These are phyloP conservation scores for Lepidocolaptes lacrymiger DNA, from an alignment of 2,797 vertebrate species.

Conservation along the genomic window DNA sequence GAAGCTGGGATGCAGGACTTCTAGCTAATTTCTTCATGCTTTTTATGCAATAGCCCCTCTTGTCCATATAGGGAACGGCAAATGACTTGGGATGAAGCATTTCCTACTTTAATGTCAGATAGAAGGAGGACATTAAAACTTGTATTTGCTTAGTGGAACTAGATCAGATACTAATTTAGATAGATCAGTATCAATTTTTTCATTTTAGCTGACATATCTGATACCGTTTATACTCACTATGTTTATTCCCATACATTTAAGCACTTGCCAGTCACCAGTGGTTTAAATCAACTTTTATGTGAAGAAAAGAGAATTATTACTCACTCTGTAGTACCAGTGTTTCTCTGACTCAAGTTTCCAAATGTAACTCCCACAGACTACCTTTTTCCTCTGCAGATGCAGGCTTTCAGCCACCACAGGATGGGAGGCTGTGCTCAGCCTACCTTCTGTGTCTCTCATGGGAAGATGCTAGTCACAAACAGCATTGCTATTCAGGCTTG, in stretches of 20 bases:
- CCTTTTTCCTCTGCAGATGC: background rate
- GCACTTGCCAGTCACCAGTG: background rate
- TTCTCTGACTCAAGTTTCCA: background rate
- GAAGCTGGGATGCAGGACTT: background rate
- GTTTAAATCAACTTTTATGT: background rate
- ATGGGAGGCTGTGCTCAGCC: background rate
- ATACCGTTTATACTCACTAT: background rate
- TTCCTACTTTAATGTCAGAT: background rate
- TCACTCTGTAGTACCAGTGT: background rate
- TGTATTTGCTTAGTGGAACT: background rate
- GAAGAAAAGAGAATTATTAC: background rate
- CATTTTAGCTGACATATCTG: background rate
- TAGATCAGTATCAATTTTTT: background rate
- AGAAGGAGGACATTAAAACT: background rate
- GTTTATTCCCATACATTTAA: background rate
- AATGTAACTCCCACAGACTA: background rate
- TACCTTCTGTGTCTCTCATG: background rate
- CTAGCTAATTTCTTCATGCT: background rate
- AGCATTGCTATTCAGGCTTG: background rate
- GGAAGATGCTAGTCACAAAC: background rate
- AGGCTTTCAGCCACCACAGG: background rate
- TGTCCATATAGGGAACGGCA: background rate
- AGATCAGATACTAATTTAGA: background rate
- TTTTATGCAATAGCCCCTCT: background rate
- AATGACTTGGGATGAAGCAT: background rate